These are phyloP conservation scores for Brenthis ino DNA, from an alignment of 2,888 invertebrate genomes.

Conservation along the genomic window DNA sequence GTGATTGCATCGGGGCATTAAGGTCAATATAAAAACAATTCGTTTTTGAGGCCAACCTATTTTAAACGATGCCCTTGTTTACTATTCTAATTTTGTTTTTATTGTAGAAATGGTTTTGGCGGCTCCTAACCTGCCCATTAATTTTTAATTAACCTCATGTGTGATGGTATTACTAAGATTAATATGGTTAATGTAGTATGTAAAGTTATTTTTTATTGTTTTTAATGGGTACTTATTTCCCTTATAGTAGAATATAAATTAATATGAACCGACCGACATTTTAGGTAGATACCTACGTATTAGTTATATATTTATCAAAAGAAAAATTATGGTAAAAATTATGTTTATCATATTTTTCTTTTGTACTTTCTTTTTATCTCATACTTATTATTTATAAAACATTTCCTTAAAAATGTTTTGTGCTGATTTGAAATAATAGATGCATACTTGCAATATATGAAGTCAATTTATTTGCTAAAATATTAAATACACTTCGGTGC, in stretches of 20 bases:
- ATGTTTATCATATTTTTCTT: neutral
- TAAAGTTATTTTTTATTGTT: constrained; percentile 29
- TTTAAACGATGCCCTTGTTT: constrained; percentile 35
- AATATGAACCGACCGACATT: neutral
- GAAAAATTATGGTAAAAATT: neutral
- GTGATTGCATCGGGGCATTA: constrained; percentile 34
- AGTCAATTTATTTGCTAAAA: neutral
- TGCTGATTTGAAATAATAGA: neutral
- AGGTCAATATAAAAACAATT: constrained; percentile 36
- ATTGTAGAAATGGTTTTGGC: constrained; percentile 31
- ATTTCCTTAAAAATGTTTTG: no score
- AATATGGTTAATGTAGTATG: constrained; percentile 32
- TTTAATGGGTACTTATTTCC: constrained; percentile 21
- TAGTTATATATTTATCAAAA: no score
- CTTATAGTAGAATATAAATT: constrained; percentile 13
- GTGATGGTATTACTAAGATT: constrained; percentile 34
- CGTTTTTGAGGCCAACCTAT: constrained; percentile 32
- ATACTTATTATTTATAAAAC: no score
- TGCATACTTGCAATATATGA: neutral
- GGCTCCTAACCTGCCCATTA: constrained; percentile 34
- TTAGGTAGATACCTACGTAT: neutral
- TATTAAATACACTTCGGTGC: no score
- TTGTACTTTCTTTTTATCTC: no score
- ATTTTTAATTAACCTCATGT: constrained; percentile 35
- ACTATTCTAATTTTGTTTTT: constrained; percentile 38